Evolutionary conservation across 2,888 invertebrate genomes (phyloP), one percentile per base, ranked within the genome.

Genomic region (Athetis lepigone): DNA sequence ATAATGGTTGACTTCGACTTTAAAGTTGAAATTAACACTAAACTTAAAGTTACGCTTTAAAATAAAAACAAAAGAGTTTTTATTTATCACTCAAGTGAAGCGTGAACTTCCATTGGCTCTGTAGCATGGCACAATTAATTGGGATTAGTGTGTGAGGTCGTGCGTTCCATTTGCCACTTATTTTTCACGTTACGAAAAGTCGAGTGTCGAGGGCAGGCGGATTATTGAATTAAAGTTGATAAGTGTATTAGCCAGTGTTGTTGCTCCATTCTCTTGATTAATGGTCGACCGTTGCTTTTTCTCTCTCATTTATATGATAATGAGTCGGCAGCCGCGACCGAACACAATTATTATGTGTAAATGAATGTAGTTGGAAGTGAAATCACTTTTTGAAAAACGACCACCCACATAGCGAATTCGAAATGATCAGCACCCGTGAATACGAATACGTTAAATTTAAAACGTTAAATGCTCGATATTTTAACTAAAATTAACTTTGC

Each of bases 221-320:
- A 89, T 93, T 94, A 94, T 95, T 94, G 93, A 94, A 94, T 95
- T 95, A 93, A 94, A 93, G 88, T 93, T 93, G 93, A 93, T 95
- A 95, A 95, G 92, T 93, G 91, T 93, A 93, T 95, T 93, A 95
- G 93, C 91, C 89, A 85, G 88, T 91, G 91, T 91, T 94, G 92
- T 93, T 92, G 90, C 91, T 90, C 90, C 92, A 91, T 92, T 93
- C 92, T 86, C 88, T 87, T 92, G 92, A 94, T 93, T 93, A 94
- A 94, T 91, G 91, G 90, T 70, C 85, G 87, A 85, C 90, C 90
- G 90, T 87, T 89, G 92, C 91, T 92, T 94, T 93, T 93, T 94
- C 92, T 91, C 92, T 91, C 93, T 94, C 94, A 93, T 94, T 93
- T 93, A 91, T 93, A 94, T 94, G 92, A 89, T 93, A 93, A 94